phyloP scores from a whole-genome alignment of 2,113 vertebrate species.

The Dasyprocta punctata region DNA sequence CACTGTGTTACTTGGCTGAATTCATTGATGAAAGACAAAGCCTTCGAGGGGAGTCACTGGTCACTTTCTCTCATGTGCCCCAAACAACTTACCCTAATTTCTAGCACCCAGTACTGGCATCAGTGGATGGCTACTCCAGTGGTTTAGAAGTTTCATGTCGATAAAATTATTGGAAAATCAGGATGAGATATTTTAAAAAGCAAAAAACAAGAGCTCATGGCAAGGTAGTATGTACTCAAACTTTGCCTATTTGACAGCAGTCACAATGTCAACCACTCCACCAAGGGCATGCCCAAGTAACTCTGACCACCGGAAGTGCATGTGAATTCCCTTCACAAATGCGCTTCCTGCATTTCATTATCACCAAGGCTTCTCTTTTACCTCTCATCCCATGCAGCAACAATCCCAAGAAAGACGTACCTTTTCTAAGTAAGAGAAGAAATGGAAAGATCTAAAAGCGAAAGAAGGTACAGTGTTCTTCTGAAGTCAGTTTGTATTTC shows the following conservation, averaged over 20 bases:
- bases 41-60: background rate
- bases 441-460: background rate
- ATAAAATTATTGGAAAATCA: constrained; percentile 9
- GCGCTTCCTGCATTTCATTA: background rate
- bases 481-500: background rate
- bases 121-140: background rate
- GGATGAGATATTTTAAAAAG: background rate
- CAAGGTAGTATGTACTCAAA: background rate
- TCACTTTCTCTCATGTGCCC: background rate
- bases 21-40: constrained; percentile 36
- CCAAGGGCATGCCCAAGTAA: background rate
- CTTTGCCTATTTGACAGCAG: background rate
- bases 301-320: background rate
- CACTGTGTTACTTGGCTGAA: background rate
- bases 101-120: background rate
- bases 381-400: background rate
- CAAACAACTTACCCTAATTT: background rate
- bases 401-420: background rate
- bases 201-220: background rate
- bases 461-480: background rate
- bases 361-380: background rate
- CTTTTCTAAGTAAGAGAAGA: background rate
- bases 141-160: background rate
- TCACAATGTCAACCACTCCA: background rate
- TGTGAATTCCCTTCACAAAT: background rate